phyloP scores from a whole-genome alignment of 30 jellyfish, hydroid and myxozoan species.

The Pelagia noctiluca region DNA sequence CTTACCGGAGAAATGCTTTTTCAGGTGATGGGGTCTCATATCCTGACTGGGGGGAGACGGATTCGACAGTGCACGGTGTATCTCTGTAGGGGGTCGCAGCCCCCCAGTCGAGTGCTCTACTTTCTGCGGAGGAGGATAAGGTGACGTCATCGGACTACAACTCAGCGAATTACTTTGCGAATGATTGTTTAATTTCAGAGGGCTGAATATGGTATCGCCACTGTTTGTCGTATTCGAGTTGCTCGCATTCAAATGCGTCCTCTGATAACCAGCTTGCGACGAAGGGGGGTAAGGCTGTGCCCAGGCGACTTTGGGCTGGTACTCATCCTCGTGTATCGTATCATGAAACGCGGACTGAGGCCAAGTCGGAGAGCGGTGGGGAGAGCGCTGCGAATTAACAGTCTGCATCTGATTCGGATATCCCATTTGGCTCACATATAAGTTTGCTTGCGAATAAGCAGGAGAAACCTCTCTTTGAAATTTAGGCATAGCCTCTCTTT shows the following conservation, averaged over 20 bases:
- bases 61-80: constrained; percentile 6
- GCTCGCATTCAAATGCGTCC: too few species aligned
- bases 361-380: background rate
- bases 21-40: background rate
- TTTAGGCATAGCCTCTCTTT: too few species aligned
- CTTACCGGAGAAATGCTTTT: background rate
- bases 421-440: background rate
- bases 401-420: too few species aligned
- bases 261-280: background rate
- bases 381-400: background rate
- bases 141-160: constrained; percentile 44
- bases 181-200: too few species aligned
- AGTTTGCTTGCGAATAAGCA: background rate
- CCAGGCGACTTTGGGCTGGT: background rate
- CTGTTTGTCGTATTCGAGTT: too few species aligned
- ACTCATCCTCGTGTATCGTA: background rate
- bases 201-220: too few species aligned
- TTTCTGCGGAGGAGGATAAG: background rate
- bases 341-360: background rate
- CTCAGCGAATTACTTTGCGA: too few species aligned
- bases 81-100: background rate
- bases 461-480: background rate
- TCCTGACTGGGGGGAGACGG: background rate
- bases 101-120: background rate
- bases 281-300: background rate